phyloP scores from a whole-genome alignment of 2,888 invertebrate genomes.

The Catocala nupta region DNA sequence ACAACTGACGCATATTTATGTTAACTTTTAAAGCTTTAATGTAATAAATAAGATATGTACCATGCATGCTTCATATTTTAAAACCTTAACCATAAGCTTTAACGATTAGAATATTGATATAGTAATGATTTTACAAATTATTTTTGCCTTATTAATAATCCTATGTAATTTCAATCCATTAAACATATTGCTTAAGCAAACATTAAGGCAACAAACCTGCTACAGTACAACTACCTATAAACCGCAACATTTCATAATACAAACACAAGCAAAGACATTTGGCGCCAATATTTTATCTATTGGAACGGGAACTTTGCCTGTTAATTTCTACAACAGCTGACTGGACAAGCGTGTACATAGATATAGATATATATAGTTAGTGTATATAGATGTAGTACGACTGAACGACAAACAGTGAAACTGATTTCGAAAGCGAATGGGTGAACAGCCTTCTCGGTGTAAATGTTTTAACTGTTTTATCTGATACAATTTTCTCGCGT shows the following conservation, averaged over 20 bases:
- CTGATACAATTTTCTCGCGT: not conserved
- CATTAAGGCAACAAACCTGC: not conserved
- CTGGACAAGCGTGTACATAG: constrained; percentile 27
- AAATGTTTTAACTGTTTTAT: constrained; percentile 6
- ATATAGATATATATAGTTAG: constrained; percentile 14
- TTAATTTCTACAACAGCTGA: constrained; percentile 49
- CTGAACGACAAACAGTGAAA: constrained; percentile 42
- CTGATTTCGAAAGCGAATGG: constrained; percentile 51
- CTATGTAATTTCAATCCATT: not conserved
- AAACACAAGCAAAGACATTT: constrained; percentile 7
- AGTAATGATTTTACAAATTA: too few relatives aligned
- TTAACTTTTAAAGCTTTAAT: too few relatives aligned
- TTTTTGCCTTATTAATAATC: too few relatives aligned
- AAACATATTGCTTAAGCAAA: not conserved
- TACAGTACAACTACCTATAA: not conserved
- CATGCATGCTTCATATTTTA: too few relatives aligned
- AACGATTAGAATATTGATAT: too few relatives aligned
- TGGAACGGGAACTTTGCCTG: constrained; percentile 40
- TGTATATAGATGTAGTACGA: constrained; percentile 3
- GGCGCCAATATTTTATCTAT: constrained; percentile 46
- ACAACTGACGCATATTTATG: too few relatives aligned
- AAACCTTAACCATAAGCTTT: too few relatives aligned
- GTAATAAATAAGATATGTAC: too few relatives aligned
- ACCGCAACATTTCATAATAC: constrained; percentile 19
- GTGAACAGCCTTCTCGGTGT: constrained; percentile 16